phyloP scores from a whole-genome alignment of 2,113 vertebrate genomes.

The Mirza zaza region DNA sequence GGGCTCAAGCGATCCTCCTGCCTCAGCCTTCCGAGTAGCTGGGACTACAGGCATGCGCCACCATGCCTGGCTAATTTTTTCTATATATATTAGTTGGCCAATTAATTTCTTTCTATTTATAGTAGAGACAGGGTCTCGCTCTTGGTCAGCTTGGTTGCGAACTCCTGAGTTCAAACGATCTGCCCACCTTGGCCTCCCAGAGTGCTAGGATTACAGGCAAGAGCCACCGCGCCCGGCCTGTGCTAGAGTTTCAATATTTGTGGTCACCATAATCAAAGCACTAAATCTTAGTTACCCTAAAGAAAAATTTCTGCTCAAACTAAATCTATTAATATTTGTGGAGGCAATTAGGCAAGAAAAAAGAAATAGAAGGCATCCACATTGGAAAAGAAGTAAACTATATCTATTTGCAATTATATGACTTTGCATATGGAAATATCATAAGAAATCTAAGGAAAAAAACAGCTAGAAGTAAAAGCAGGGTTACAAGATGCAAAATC shows the following conservation, averaged over 20 bases:
- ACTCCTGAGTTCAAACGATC: too few species aligned
- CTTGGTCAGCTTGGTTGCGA: too few species aligned
- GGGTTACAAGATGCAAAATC: not conserved
- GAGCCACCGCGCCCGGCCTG: not conserved
- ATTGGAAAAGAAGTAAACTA: slow-evolving; percentile 20
- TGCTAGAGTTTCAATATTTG: not conserved
- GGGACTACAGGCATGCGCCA: too few species aligned
- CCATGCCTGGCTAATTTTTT: too few species aligned
- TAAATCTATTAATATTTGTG: not conserved
- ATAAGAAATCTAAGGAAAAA: slow-evolving; percentile 15
- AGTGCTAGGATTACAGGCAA: too few species aligned
- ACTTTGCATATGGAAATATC: not conserved
- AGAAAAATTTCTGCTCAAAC: not conserved
- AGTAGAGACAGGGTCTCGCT: too few species aligned
- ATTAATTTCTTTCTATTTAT: too few species aligned
- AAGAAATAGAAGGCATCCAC: not conserved
- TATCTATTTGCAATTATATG: not conserved
- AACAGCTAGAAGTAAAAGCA: slow-evolving; percentile 6
- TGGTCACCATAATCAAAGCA: not conserved
- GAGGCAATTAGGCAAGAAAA: not conserved
- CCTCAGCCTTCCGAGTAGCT: too few species aligned
- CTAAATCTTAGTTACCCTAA: not conserved
- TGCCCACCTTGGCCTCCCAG: too few species aligned
- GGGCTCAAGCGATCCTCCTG: too few species aligned
- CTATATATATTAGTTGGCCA: too few species aligned